A percentile compares a stretch with the other conserved stretches of the same genome.
Evolutionary conservation across 2,113 vertebrate species (phyloP).

Genomic region (Prietella phreatophila): DNA sequence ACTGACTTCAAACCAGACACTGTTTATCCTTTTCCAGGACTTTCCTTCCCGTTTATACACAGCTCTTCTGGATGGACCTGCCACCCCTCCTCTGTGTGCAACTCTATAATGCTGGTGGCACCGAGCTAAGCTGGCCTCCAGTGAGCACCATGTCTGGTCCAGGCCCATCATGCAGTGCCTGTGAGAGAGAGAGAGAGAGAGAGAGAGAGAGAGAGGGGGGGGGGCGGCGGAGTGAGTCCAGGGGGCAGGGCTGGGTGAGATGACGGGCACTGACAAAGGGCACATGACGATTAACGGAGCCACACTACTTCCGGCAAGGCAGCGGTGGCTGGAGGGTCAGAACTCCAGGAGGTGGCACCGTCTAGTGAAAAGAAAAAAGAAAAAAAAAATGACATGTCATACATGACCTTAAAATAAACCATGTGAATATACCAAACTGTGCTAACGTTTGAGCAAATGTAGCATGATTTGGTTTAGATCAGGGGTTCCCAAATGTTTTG

Average conservation of each 20-base stretch:
- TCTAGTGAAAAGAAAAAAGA: conserved; percentile 72
- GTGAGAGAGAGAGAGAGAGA: conserved; percentile 75
- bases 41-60: conserved; percentile 70
- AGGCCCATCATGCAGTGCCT: conserved; percentile 63
- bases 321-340: conserved; percentile 91
- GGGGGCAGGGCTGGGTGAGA: conserved; percentile 87
- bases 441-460: background rate
- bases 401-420: conserved; percentile 27
- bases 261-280: conserved; percentile 86
- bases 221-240: conserved; percentile 83
- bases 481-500: background rate
- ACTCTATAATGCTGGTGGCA: conserved; percentile 39
- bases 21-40: conserved; percentile 46
- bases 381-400: conserved; percentile 10
- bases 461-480: background rate
- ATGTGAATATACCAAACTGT: background rate
- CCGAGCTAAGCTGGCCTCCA: conserved; percentile 23
- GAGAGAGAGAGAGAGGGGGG: conserved; percentile 82
- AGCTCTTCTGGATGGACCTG: conserved; percentile 84
- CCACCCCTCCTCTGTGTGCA: conserved; percentile 68
- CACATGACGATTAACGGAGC: conserved; percentile 76
- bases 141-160: conserved; percentile 64
- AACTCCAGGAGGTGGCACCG: conserved; percentile 89
- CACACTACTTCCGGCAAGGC: conserved; percentile 95
- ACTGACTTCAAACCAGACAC: conserved; percentile 10